Evolutionary conservation across 2,113 vertebrate species (phyloP).

Genomic region (Embiotoca jacksoni): DNA sequence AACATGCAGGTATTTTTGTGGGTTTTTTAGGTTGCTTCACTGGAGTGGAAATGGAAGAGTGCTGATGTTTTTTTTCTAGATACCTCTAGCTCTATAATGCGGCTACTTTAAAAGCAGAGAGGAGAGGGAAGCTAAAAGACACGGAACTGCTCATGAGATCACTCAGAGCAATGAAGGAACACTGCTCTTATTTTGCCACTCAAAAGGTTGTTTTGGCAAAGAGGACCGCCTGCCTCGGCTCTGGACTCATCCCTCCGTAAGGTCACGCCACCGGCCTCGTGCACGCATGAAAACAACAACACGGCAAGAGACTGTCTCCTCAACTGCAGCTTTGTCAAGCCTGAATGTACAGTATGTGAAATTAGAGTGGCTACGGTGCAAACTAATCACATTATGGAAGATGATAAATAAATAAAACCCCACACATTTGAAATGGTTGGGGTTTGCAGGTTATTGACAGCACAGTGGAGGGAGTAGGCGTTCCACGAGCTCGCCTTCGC

Average conservation of each 20-base stretch:
- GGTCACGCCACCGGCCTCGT: conserved; percentile 46
- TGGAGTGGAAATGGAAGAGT: neutral
- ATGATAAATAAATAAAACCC: too few relatives aligned
- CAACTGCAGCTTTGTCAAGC: neutral
- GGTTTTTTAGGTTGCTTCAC: conserved; percentile 13
- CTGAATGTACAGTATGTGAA: conserved; percentile 5
- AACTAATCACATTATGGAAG: conserved; percentile 61
- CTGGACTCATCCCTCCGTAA: conserved; percentile 21
- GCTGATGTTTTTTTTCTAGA: neutral
- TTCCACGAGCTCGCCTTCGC: conserved; percentile 42
- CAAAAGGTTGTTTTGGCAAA: conserved; percentile 26
- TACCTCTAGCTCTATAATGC: conserved; percentile 6
- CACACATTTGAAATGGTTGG: conserved; percentile 31
- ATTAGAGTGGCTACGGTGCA: conserved; percentile 29
- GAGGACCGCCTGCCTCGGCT: conserved; percentile 7
- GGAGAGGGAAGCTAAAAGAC: conserved; percentile 1
- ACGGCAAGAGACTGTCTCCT: neutral
- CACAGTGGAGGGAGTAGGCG: conserved; percentile 49
- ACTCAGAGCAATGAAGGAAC: conserved; percentile 15
- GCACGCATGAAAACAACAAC: conserved; percentile 30
- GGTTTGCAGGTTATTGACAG: conserved; percentile 47
- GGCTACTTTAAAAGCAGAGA: conserved; percentile 24
- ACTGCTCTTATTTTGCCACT: conserved; percentile 34
- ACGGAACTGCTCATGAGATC: conserved; percentile 28
- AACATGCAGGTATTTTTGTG: conserved; percentile 49